Evolutionary conservation across 2,797 vertebrate species (phyloP), one percentile per base, ranked within the genome.

Genomic region (Anniella stebbinsi): DNA sequence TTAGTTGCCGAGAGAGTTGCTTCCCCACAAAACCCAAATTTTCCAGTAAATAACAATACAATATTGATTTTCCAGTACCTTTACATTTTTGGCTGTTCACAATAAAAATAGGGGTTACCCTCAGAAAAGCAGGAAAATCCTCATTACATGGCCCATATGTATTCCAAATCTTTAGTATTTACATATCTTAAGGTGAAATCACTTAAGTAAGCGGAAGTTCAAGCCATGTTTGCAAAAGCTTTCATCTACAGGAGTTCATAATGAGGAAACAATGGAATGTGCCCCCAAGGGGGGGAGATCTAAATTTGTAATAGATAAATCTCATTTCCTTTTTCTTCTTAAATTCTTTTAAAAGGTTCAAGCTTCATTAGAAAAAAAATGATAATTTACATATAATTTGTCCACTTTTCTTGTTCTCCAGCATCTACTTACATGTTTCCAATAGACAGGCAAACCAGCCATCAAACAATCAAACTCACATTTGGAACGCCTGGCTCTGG

Each of bases 21-120:
- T 21, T 54, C 51, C 60, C 17, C 30, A 21, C 57, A 84, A 77
- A 63, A 38, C 51, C 82, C 51, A 15, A 41, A 0, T 69, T 87
- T 87, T 80, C 63, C 60, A 67, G 33, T 84, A 25, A 89, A 84
- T 87, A 51, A 51, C 57, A 85, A 18, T 38, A 85, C 48, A 3
- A 3, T 38, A 69, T 57, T 77, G 17, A 38, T 85, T 85, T 78
- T 41, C 63, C 28, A 85, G 51, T 18, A 41, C 15, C 21, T 84
- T 54, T 38, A 89, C 12, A 78, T 28, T 63, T 80, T 66, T 36
- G 38, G 36, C 6, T 72, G 36, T 72, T 80, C 33, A 10, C 12
- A 41, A 80, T 85, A 78, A 85, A 83, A 41, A 78, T 41, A 57
- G 36, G 36, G 38, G 51, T 78, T 78, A 13, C 17, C 51, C 17